Evolutionary conservation across 2,113 vertebrate species (phyloP).

Genomic region (Prolemur simus): DNA sequence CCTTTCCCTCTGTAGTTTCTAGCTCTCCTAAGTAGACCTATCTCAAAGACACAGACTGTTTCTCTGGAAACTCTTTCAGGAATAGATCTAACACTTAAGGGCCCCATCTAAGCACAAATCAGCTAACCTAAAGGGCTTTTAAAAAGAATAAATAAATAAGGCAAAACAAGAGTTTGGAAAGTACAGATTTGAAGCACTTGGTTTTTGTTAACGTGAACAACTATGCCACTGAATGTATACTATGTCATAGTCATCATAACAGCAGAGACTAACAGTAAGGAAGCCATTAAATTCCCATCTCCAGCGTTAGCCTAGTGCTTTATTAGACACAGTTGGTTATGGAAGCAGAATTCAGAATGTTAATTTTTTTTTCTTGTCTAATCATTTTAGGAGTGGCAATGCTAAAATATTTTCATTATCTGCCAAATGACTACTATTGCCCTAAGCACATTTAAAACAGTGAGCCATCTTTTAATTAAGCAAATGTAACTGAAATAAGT

Average conservation of each 20-base stretch:
- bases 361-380: not conserved
- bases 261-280: not conserved
- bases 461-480: not conserved
- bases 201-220: conserved; percentile 31
- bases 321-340: not conserved
- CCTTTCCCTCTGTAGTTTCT: not conserved
- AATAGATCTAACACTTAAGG: not conserved
- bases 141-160: not conserved
- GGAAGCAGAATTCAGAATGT: not conserved
- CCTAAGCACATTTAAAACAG: not conserved
- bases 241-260: not conserved
- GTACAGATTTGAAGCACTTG: not conserved
- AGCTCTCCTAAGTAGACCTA: not conserved
- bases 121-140: not conserved
- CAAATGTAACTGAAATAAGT: not conserved
- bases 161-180: not conserved
- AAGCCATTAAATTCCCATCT: conserved; percentile 44
- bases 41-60: not conserved
- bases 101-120: not conserved
- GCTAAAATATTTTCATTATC: not conserved
- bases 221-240: not conserved
- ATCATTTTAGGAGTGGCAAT: conserved; percentile 21
- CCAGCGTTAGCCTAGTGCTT: not conserved
- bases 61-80: conserved; percentile 13
- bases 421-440: not conserved